Base-by-base conservation (phyloP, 2,113 vertebrate species). In the Mixornis gularis region DNA sequence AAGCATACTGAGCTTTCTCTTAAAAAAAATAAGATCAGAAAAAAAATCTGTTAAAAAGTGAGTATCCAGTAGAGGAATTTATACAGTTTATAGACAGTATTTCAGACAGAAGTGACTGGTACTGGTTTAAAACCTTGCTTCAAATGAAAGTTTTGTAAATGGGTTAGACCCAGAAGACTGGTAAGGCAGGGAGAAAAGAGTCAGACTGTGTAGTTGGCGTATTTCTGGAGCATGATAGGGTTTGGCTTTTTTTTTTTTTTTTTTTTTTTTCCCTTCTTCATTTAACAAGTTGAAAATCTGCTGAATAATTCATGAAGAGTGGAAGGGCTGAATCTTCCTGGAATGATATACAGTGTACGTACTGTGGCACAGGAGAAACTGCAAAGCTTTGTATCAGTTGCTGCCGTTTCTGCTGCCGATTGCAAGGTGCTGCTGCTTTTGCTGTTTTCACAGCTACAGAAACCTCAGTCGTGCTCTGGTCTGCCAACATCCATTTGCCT, bases 221-320 rank as follows among this genome's bases (percentile, higher is more conserved):
- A 95, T 95, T 97, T 96, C 96, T 96, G 89, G 93, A 95, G 96
- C 90, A 88, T 87, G 95, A 91, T 66, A 85, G 66, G 73, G 74
- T 92, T 94, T 60, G 40, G 62, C 9, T 64, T 46, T 70, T 60
- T 49, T 72, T 85, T 12, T 44, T 44, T n/a, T n/a, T n/a, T n/a
- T n/a, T n/a, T 44, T 44, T 44, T 48, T 46, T 60, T 19, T 18
- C 15, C 17, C 43, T 73, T 70, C 95, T 93, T 91, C 90, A 94
- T 96, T 96, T 96, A 94, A 90, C 95, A 96, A 97, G 96, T 97
- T 95, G 95, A 93, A 97, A 95, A 96, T 95, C 97, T 97, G 63
- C 90, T 98, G 98, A 98, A 98, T 98, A 97, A 98, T 98, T 98
- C 97, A 98, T 98, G 96, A 95, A 88, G 66, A 94, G 71, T 93